A percentile compares a stretch with the other conserved stretches of the same genome.
phyloP scores from a whole-genome alignment of 1,140 invertebrate genomes.

The Hetaerina americana region DNA sequence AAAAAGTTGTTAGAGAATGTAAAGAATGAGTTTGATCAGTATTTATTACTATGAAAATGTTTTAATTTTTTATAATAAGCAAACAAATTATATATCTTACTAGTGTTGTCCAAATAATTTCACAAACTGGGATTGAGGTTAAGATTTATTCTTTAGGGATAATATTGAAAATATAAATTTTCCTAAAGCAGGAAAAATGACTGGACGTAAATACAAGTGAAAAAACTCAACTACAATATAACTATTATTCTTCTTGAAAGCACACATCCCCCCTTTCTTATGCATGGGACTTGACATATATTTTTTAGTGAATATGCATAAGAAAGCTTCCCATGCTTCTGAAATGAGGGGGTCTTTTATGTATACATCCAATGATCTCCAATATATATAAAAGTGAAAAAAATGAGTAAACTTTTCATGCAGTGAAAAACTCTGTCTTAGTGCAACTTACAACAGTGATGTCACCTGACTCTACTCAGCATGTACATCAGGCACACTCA shows the following conservation, averaged over 20 bases:
- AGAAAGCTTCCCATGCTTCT: background rate
- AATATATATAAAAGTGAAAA: background rate
- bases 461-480: background rate
- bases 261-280: background rate
- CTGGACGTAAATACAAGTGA: no score
- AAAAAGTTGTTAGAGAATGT: no score
- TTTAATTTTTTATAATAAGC: no score
- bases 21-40: no score
- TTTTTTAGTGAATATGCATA: background rate
- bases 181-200: no score
- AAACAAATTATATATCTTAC: no score
- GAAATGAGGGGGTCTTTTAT: background rate
- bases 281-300: background rate
- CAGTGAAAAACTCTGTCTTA: background rate
- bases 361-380: background rate
- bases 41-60: no score
- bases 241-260: background rate
- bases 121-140: no score
- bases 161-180: no score
- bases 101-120: no score
- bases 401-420: background rate
- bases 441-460: background rate
- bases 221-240: background rate
- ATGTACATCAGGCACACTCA: background rate
- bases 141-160: no score